Evolutionary conservation across 2,888 invertebrate genomes (phyloP).

Genomic region (Galeopsomyia nigrocyanea): DNA sequence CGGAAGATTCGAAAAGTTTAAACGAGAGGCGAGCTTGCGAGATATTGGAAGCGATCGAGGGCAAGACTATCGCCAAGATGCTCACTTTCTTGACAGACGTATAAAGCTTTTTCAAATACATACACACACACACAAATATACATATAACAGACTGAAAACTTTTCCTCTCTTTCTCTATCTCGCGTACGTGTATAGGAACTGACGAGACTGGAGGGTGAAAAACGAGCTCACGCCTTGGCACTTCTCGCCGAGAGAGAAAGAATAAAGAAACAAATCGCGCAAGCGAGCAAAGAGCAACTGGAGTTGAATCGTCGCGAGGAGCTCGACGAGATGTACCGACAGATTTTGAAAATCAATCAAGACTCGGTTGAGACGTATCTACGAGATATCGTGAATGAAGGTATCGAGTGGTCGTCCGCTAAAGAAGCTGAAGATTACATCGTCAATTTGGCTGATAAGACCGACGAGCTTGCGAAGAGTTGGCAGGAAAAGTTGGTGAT

Average conservation of each 20-base stretch:
- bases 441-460: conserved; percentile 70
- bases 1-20: conserved; percentile 47
- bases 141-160: neutral
- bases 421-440: conserved; percentile 72
- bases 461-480: conserved; percentile 72
- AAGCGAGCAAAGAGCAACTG: conserved; percentile 83
- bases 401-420: conserved; percentile 73
- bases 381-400: conserved; percentile 74
- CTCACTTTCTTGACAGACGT: conserved; percentile 78
- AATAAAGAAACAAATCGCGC: conserved; percentile 82
- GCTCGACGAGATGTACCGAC: conserved; percentile 86
- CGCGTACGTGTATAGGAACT: conserved; percentile 84
- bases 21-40: conserved; percentile 74
- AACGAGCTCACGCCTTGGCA: conserved; percentile 83
- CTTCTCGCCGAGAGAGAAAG: conserved; percentile 84
- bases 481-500: conserved; percentile 63
- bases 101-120: conserved; percentile 17
- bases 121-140: neutral
- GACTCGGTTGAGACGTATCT: conserved; percentile 76
- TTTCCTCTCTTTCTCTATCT: conserved; percentile 12
- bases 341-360: conserved; percentile 75
- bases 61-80: conserved; percentile 79
- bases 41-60: conserved; percentile 79
- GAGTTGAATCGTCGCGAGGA: conserved; percentile 81
- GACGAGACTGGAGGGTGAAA: conserved; percentile 80